Base-by-base conservation (phyloP, 2,797 vertebrate species). In the Delichon dasypus region DNA sequence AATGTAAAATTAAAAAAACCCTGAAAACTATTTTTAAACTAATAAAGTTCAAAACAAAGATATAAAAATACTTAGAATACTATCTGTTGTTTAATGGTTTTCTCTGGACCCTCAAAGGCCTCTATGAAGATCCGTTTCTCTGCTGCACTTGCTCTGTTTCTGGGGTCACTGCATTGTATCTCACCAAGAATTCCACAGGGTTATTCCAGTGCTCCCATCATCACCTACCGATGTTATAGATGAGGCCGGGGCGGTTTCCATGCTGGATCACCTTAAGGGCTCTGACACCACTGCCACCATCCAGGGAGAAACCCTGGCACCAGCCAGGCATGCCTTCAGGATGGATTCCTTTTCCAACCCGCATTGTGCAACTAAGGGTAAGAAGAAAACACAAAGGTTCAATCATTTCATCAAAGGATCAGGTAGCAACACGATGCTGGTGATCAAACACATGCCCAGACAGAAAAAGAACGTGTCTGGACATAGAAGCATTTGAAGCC, bases 281-380 rank as follows among this genome's bases (percentile, higher is more conserved):
- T 96, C 99, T 98, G 71, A 99, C 99, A 51, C 99, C 99, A 72
- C 98, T 99, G 1, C 99, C 99, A 47, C 99, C 99, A 34, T 99
- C 99, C 97, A 99, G 96, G 42, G 99, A 99, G 96, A 99, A 99
- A 25, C 98, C 99, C 97, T 99, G 99, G 93, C 99, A 99, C 99
- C 99, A 99, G 80, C 99, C 99, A 2, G 99, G 99, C 96, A 99
- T 98, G 2, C 98, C 98, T 36, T 99, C 99, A 1, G 99, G 99
- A 90, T 99, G 99, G 93, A 99, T 99, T 32, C 99, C 99, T 95
- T 97, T 99, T 30, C 99, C 99, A 14, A 99, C 97, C 40, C 99
- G 96, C 99, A 99, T 99, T 0, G 99, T 99, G 88, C 99, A 99
- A 86, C 99, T 99, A 92, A 34, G 44, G 74, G 44, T 4, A 67